Evolutionary conservation across 2,113 vertebrate genomes (phyloP).

Genomic region (Cryptotis parvus): DNA sequence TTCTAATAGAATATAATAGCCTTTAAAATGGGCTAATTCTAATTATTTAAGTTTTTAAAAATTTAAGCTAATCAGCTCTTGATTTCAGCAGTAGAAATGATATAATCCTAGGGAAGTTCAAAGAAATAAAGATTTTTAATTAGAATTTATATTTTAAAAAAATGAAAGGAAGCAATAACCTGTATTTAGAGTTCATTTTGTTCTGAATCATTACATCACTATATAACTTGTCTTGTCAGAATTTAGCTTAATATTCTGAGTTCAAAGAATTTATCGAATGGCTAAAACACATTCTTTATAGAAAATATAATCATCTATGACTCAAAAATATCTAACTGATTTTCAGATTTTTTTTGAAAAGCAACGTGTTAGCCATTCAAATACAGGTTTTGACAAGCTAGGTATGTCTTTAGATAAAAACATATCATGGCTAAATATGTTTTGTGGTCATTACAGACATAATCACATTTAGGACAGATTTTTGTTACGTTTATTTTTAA

Average conservation of each 20-base stretch:
- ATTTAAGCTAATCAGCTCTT: constrained; percentile 37
- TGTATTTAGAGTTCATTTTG: constrained; percentile 43
- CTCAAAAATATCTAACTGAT: background rate
- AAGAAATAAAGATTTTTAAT: constrained; percentile 52
- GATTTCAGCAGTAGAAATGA: constrained; percentile 50
- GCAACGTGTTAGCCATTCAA: constrained; percentile 1
- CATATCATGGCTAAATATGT: background rate
- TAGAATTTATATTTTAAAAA: constrained; percentile 46
- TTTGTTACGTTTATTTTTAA: constrained; percentile 50
- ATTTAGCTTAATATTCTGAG: constrained; percentile 55
- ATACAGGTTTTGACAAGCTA: background rate
- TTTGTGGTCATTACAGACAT: background rate
- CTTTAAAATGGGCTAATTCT: constrained; percentile 52
- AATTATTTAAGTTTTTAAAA: no score
- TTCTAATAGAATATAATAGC: constrained; percentile 47
- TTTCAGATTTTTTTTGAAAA: constrained; percentile 19
- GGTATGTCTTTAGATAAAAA: constrained; percentile 23
- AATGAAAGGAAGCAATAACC: constrained; percentile 32
- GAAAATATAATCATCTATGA: constrained; percentile 58
- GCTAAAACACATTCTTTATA: constrained; percentile 48
- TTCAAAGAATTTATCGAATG: constrained; percentile 65
- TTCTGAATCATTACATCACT: constrained; percentile 1
- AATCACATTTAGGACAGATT: constrained; percentile 43
- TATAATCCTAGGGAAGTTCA: constrained; percentile 42
- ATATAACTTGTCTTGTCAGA: constrained; percentile 45